Evolutionary conservation across 2,888 invertebrate genomes (phyloP).

Genomic region (Hypolimnas misippus): DNA sequence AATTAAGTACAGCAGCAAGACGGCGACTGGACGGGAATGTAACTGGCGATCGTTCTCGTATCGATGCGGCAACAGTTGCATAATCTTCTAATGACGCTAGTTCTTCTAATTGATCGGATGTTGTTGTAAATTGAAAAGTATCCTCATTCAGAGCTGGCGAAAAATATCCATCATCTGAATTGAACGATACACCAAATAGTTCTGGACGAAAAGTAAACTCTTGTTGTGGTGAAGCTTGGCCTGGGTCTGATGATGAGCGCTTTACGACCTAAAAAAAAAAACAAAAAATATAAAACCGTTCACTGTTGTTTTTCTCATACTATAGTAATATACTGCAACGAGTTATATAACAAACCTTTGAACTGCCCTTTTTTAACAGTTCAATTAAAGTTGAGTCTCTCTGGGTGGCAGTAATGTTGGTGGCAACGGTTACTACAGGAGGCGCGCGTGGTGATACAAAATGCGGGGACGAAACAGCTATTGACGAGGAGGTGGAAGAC

Average conservation of each 20-base stretch:
- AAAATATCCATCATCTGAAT: conserved; percentile 86
- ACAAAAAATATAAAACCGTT: no score
- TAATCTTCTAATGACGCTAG: conserved; percentile 86
- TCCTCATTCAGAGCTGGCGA: conserved; percentile 89
- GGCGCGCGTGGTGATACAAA: conserved; percentile 77
- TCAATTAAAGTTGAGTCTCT: conserved; percentile 92
- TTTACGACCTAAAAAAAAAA: conserved; percentile 84
- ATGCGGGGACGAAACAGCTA: conserved; percentile 76
- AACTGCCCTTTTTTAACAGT: conserved; percentile 87
- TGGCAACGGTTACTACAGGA: conserved; percentile 66
- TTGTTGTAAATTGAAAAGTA: conserved; percentile 87
- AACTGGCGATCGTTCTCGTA: conserved; percentile 84
- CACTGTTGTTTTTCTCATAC: no score
- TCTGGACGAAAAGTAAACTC: conserved; percentile 85
- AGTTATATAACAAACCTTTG: conserved; percentile 75
- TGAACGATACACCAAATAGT: conserved; percentile 86
- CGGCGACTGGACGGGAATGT: conserved; percentile 88
- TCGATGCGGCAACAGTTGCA: conserved; percentile 82
- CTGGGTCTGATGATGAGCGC: conserved; percentile 89
- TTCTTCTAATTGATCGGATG: conserved; percentile 86
- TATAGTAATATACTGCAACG: conserved; percentile 8
- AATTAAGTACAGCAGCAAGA: conserved; percentile 90
- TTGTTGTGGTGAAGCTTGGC: conserved; percentile 84
- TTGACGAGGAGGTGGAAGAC: conserved; percentile 66
- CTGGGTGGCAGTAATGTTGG: conserved; percentile 67